Evolutionary conservation across 2,888 invertebrate species (phyloP).

Genomic region (Tachina grossa): DNA sequence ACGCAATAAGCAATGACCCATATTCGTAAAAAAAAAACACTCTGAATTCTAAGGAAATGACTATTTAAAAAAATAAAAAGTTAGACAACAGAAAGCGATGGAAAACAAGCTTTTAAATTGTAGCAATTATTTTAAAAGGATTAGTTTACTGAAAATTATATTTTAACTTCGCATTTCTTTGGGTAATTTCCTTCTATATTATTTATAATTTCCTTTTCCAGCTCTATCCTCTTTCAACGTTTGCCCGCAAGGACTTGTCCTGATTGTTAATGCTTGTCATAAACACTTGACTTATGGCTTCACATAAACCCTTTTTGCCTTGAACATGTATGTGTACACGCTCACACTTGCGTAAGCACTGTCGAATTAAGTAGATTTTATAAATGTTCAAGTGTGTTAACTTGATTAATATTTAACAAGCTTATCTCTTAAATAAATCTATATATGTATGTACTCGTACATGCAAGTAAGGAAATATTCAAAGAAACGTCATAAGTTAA

Average conservation of each 20-base stretch:
- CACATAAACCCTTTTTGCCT: conserved; percentile 6
- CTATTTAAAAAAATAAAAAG: no score
- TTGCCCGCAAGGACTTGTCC: conserved; percentile 16
- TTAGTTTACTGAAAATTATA: no score
- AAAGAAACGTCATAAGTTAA: background rate
- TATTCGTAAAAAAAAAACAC: no score
- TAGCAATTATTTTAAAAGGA: no score
- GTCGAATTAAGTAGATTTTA: conserved; percentile 8
- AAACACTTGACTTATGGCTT: conserved; percentile 51
- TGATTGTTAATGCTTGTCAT: conserved; percentile 53
- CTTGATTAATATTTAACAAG: conserved; percentile 45
- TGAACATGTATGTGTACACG: conserved; percentile 16
- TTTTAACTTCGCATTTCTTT: background rate
- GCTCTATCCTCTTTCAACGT: background rate
- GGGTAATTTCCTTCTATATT: background rate
- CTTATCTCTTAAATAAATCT: background rate
- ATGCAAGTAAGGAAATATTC: background rate
- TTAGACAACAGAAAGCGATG: no score
- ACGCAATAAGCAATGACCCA: no score
- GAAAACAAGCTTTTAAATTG: no score
- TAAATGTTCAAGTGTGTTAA: conserved; percentile 12
- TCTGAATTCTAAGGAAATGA: no score
- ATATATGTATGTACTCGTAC: no score
- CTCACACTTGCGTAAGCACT: background rate
- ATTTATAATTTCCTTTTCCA: background rate